Evolutionary conservation across 2,113 vertebrate species (phyloP).

Genomic region (Gymnocephalus cernua): DNA sequence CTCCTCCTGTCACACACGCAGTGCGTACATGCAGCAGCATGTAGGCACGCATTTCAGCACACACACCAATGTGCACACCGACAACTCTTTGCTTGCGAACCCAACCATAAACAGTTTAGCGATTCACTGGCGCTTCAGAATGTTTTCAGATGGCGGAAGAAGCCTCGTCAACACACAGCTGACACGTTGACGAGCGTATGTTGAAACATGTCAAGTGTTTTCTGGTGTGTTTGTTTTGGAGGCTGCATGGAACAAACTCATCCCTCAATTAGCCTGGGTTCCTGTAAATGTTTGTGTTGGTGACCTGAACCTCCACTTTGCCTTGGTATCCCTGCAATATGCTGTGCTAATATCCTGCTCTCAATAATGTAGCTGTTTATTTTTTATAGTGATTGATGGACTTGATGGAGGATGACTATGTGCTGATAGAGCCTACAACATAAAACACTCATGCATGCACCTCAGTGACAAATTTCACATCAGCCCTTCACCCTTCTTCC

Average conservation of each 20-base stretch:
- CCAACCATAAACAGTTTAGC: conserved; percentile 54
- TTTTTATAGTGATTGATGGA: background rate
- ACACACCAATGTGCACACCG: background rate
- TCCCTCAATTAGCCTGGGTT: background rate
- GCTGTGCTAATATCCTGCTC: background rate
- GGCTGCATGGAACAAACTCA: conserved; percentile 23
- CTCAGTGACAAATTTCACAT: conserved; percentile 8
- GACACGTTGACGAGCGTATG: conserved; percentile 44
- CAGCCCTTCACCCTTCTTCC: conserved; percentile 39
- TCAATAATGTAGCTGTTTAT: background rate
- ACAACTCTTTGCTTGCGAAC: conserved; percentile 19
- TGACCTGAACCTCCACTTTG: conserved; percentile 32
- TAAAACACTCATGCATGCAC: conserved; percentile 15
- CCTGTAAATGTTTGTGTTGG: background rate
- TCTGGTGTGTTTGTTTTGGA: conserved; percentile 58
- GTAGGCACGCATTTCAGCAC: conserved; percentile 38
- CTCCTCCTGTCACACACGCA: conserved; percentile 42
- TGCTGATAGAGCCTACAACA: background rate
- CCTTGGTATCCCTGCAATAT: background rate
- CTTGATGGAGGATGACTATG: background rate
- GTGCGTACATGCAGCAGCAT: conserved; percentile 41
- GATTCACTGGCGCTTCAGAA: conserved; percentile 49
- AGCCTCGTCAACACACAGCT: conserved; percentile 21
- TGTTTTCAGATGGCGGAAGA: conserved; percentile 60
- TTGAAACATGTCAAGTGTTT: conserved; percentile 56